Evolutionary conservation across 2,888 invertebrate genomes (phyloP).

Genomic region (Drosophila stalkeri): DNA sequence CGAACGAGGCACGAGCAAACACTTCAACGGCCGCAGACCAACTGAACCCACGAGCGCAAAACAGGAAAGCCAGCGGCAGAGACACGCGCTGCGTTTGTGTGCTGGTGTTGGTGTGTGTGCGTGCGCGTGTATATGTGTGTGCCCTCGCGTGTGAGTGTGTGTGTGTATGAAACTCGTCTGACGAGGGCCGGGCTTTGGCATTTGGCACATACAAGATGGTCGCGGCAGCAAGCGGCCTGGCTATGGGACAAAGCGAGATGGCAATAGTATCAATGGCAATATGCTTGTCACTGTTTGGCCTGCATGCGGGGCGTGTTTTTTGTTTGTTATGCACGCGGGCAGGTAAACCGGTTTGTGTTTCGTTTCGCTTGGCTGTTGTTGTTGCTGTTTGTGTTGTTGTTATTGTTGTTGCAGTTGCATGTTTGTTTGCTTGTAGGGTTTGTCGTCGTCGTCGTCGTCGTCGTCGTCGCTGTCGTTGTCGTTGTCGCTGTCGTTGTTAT

Average conservation of each 20-base stretch:
- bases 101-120: constrained; percentile 12
- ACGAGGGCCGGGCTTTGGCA: constrained; percentile 72
- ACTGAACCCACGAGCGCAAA: constrained; percentile 81
- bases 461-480: neutral
- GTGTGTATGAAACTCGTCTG: constrained; percentile 69
- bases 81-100: constrained; percentile 23
- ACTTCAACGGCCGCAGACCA: constrained; percentile 85
- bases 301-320: constrained; percentile 77
- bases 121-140: constrained; percentile 9
- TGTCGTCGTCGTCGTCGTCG: constrained; percentile 22
- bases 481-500: constrained; percentile 15
- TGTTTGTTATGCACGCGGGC: constrained; percentile 55
- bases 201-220: constrained; percentile 80
- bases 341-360: constrained; percentile 74
- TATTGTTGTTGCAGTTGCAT: constrained; percentile 60
- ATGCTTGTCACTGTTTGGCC: constrained; percentile 70
- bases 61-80: constrained; percentile 70
- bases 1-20: constrained; percentile 65
- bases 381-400: constrained; percentile 25
- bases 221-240: constrained; percentile 52
- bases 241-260: constrained; percentile 46
- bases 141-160: neutral
- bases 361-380: constrained; percentile 48
- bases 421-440: constrained; percentile 59
- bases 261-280: constrained; percentile 36